Conservation (phyloP, 2,888 invertebrate genomes). For the Acronicta leporina region DNA sequence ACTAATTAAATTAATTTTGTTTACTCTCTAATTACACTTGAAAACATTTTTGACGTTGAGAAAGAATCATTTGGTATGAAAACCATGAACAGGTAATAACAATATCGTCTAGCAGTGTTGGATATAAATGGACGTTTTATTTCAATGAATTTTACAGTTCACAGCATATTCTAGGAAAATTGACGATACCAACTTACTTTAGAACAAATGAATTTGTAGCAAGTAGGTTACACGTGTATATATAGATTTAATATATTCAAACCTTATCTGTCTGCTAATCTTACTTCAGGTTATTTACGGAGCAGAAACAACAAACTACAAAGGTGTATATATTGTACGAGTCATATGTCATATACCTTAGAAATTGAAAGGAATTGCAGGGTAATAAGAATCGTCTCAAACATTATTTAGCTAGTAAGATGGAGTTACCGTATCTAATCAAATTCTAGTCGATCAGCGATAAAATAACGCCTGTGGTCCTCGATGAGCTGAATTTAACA, state of each 20-base stretch:
- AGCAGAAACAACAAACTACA: conserved; percentile 2
- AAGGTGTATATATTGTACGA: conserved; percentile 8
- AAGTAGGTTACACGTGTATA: conserved; percentile 12
- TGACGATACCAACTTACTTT: neutral
- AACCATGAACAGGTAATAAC: neutral
- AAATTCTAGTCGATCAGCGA: no score
- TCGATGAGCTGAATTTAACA: no score
- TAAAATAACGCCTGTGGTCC: no score
- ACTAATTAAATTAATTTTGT: no score
- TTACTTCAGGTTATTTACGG: conserved; percentile 14
- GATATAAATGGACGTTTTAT: conserved; percentile 4
- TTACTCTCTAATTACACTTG: no score
- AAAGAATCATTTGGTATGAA: neutral
- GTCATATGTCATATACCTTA: neutral
- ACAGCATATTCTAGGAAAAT: neutral
- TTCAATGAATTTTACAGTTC: no score
- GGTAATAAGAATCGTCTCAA: neutral
- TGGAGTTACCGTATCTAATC: no score
- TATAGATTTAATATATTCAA: conserved; percentile 21
- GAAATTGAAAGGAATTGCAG: conserved; percentile 1
- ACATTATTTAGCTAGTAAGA: neutral
- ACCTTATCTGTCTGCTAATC: conserved; percentile 29
- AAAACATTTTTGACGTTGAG: no score
- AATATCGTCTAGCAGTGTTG: neutral
- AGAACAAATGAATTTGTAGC: neutral